Evolutionary conservation across 64 coral and sea anemone species (phyloP).

Genomic region (Actinia equina): DNA sequence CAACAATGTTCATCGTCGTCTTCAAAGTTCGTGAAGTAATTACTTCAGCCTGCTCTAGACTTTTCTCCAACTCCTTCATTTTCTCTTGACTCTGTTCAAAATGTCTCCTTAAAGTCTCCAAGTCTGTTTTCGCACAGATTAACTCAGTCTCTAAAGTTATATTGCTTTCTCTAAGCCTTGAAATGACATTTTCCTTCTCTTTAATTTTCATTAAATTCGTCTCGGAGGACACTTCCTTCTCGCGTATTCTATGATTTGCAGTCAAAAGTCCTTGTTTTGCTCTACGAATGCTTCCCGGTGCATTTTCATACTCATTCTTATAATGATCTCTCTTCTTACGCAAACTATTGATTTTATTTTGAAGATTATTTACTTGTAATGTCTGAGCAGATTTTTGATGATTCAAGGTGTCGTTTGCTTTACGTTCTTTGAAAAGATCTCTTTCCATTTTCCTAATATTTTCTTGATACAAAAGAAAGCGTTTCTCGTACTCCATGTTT

Average conservation of each 20-base stretch:
- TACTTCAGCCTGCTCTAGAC: conserved; percentile 24
- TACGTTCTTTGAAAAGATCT: conserved; percentile 43
- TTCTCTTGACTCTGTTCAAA: conserved; percentile 28
- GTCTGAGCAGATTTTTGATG: conserved; percentile 30
- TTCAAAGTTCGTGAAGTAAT: conserved; percentile 35
- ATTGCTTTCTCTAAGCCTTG: conserved; percentile 32
- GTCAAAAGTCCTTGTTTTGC: conserved; percentile 42
- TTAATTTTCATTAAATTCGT: conserved; percentile 22
- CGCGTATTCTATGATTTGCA: conserved; percentile 32
- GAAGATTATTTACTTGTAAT: conserved; percentile 41
- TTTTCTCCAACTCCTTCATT: conserved; percentile 37
- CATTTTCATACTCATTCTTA: conserved; percentile 37
- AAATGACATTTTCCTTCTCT: conserved; percentile 41
- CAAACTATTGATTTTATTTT: conserved; percentile 29
- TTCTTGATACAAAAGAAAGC: conserved; percentile 20
- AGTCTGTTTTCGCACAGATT: conserved; percentile 7
- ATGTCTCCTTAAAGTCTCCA: conserved; percentile 16
- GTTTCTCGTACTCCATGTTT: conserved; percentile 43
- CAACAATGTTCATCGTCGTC: conserved; percentile 1
- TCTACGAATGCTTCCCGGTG: conserved; percentile 25
- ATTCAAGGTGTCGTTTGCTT: conserved; percentile 28
- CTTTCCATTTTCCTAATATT: conserved; percentile 45
- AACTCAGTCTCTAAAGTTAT: conserved; percentile 33
- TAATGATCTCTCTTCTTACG: conserved; percentile 50
- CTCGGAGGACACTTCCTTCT: conserved; percentile 34